Evolutionary conservation across 2,888 invertebrate species (phyloP).

Genomic region (Prosopocoilus inquinatus): DNA sequence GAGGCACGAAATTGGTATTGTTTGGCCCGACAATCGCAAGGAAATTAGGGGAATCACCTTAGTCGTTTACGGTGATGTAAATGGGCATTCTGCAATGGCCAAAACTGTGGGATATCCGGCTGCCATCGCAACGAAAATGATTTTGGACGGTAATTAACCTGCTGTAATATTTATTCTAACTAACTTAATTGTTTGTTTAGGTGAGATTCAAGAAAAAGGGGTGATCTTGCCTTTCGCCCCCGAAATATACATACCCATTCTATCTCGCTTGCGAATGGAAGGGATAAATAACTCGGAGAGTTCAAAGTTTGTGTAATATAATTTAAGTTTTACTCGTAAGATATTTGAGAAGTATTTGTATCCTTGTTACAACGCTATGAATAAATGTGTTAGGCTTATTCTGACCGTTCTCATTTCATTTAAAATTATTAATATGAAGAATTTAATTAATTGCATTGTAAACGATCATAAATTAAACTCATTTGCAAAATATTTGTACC

Average conservation of each 20-base stretch:
- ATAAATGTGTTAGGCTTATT: too few relatives aligned
- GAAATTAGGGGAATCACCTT: conserved; percentile 84
- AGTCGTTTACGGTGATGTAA: conserved; percentile 80
- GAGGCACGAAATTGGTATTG: conserved; percentile 88
- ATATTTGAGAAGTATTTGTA: too few relatives aligned
- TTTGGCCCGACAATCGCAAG: conserved; percentile 83
- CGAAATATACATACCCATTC: conserved; percentile 90
- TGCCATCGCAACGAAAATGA: conserved; percentile 97
- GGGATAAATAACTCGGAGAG: conserved; percentile 74
- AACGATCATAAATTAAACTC: too few relatives aligned
- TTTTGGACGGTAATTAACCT: conserved; percentile 76
- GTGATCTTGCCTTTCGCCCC: conserved; percentile 88
- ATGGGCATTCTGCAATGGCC: conserved; percentile 94
- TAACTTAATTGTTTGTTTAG: conserved; percentile 50
- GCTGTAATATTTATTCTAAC: background rate
- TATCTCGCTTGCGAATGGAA: conserved; percentile 82
- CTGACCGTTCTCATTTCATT: too few relatives aligned
- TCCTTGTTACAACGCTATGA: too few relatives aligned
- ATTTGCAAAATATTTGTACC: too few relatives aligned
- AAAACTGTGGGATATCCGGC: conserved; percentile 90
- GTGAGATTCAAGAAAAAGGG: conserved; percentile 95
- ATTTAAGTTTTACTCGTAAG: background rate
- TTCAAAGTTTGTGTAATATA: conserved; percentile 52
- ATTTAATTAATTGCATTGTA: too few relatives aligned
- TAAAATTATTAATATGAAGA: too few relatives aligned